Conservation (phyloP, 2,797 vertebrate genomes). For the Loris lydekkerianus region DNA sequence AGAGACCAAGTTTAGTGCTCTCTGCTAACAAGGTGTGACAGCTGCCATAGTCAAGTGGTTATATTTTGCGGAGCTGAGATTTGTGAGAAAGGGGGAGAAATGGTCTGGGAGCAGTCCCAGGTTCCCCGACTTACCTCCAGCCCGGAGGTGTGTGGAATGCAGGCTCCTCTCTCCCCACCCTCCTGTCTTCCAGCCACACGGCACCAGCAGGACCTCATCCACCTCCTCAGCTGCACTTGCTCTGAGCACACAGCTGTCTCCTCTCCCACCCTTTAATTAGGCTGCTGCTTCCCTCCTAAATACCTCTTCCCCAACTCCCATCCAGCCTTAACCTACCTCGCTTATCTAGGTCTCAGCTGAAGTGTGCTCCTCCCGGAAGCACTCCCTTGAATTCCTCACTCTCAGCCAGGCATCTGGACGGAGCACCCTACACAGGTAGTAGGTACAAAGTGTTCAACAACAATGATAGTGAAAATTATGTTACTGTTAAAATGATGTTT, state of each 20-base stretch:
- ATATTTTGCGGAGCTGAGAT: background rate
- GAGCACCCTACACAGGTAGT: background rate
- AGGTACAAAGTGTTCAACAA: background rate
- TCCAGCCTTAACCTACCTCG: background rate
- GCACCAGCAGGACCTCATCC: background rate
- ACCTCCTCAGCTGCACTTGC: background rate
- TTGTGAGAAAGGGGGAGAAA: background rate
- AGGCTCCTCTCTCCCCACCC: background rate
- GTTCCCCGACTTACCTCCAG: background rate
- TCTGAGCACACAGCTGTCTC: background rate
- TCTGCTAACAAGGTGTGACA: background rate
- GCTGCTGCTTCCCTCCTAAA: background rate
- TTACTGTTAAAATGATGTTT: background rate
- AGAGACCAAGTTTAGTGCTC: background rate
- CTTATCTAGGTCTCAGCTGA: background rate
- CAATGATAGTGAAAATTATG: background rate
- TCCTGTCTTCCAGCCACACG: background rate
- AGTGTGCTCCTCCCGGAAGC: constrained; percentile 7
- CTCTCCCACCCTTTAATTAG: background rate
- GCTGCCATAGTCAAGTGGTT: too few relatives aligned
- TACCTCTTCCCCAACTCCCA: background rate
- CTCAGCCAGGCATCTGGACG: background rate
- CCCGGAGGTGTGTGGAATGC: too few relatives aligned
- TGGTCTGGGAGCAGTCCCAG: background rate
- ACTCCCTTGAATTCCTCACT: background rate